Percentiles rank a stretch among this genome's conserved stretches.
Conservation (phyloP, 2,113 vertebrate genomes). For the Tauraco erythrolophus region DNA sequence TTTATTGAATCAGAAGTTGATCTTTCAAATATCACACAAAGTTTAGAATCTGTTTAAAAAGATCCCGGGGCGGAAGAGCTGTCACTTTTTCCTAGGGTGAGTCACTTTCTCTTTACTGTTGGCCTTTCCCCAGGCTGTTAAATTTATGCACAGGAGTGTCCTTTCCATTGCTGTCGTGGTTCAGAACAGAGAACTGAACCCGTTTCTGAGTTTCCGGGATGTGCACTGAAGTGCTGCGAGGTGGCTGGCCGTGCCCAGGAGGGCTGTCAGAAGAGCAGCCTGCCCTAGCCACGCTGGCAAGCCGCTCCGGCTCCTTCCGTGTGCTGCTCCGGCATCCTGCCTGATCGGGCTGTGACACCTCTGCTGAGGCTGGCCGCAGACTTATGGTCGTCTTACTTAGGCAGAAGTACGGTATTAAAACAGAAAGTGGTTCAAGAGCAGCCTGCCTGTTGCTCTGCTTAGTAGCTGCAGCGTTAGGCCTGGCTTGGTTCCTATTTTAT, state of each 20-base stretch:
- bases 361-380: background rate
- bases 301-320: rapidly evolving
- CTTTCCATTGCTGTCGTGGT: background rate
- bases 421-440: background rate
- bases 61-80: background rate
- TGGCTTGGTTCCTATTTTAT: background rate
- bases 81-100: background rate
- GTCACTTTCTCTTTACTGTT: background rate
- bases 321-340: background rate
- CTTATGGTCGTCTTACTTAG: rapidly evolving
- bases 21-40: background rate
- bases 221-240: background rate
- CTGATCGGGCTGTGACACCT: rapidly evolving
- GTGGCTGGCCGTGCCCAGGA: background rate
- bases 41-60: background rate
- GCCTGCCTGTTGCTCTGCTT: background rate
- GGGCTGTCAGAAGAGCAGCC: background rate
- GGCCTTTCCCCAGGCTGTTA: background rate
- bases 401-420: background rate
- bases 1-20: background rate
- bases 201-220: background rate
- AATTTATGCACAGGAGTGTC: background rate
- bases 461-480: background rate
- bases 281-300: rapidly evolving
- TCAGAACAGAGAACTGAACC: background rate